Conservation (phyloP, 2,888 invertebrate genomes). For the Diploptera punctata region DNA sequence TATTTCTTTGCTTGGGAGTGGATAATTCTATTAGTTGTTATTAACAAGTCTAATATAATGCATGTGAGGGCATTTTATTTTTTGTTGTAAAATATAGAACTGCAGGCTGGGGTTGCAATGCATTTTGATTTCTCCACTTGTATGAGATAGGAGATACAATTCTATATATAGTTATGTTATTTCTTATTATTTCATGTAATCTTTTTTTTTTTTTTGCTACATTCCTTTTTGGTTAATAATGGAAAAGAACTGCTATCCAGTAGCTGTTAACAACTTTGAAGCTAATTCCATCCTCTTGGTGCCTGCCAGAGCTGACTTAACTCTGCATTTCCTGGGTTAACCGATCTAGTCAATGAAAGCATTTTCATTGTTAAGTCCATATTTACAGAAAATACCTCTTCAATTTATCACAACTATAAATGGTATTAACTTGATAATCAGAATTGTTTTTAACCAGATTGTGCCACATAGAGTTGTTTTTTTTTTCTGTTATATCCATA, state of each 20-base stretch:
- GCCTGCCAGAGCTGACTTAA: too few species aligned
- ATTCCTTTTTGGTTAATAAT: not conserved
- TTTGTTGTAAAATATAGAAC: not conserved
- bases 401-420: not conserved
- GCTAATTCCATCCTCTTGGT: too few species aligned
- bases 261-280: not conserved
- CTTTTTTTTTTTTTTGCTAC: not conserved
- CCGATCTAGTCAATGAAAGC: slow-evolving; percentile 41
- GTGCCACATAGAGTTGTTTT: slow-evolving; percentile 35
- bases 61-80: not conserved
- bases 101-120: slow-evolving; percentile 25
- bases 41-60: not conserved
- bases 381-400: slow-evolving; percentile 27
- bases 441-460: slow-evolving; percentile 21
- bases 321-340: slow-evolving; percentile 19
- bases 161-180: too few species aligned
- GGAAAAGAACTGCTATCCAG: slow-evolving; percentile 11
- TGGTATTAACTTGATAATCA: slow-evolving; percentile 29
- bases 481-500: slow-evolving; percentile 31
- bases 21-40: not conserved
- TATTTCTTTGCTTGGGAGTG: not conserved
- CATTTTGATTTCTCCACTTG: slow-evolving; percentile 6
- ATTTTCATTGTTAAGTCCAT: slow-evolving; percentile 40
- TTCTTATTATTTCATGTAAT: too few species aligned
- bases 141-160: not conserved